Evolutionary conservation across 2,797 vertebrate genomes (phyloP).

Genomic region (Geotrypetes seraphini): DNA sequence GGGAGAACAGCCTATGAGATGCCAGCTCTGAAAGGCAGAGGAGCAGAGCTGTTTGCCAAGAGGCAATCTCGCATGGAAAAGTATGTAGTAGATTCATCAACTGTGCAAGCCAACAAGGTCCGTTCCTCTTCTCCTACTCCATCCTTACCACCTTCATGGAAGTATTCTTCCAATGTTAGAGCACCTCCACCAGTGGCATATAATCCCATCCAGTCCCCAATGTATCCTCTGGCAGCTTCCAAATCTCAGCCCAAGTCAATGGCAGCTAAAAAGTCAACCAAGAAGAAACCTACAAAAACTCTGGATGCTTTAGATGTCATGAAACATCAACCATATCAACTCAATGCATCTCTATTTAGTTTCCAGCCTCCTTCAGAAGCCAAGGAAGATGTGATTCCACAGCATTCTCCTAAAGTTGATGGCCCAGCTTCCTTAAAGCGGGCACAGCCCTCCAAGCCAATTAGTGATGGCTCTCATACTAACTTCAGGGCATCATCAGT

Average conservation of each 20-base stretch:
- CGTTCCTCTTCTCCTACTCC: slow-evolving; percentile 76
- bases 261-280: slow-evolving; percentile 56
- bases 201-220: slow-evolving; percentile 88
- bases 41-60: slow-evolving; percentile 92
- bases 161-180: slow-evolving; percentile 87
- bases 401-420: slow-evolving; percentile 49
- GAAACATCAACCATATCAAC: slow-evolving; percentile 96
- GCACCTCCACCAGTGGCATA: slow-evolving; percentile 84
- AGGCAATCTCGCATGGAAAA: slow-evolving; percentile 96
- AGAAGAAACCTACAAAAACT: slow-evolving; percentile 75
- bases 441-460: slow-evolving; percentile 35
- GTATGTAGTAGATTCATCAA: slow-evolving; percentile 88
- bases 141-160: slow-evolving; percentile 86
- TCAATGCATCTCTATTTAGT: slow-evolving; percentile 85
- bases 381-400: slow-evolving; percentile 49
- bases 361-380: slow-evolving; percentile 72
- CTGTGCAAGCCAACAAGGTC: slow-evolving; percentile 79
- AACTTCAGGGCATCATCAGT: slow-evolving; percentile 47
- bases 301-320: slow-evolving; percentile 90
- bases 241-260: slow-evolving; percentile 57
- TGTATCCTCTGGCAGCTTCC: slow-evolving; percentile 77
- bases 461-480: slow-evolving; percentile 49
- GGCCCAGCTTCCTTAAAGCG: slow-evolving; percentile 48
- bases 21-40: slow-evolving; percentile 80
- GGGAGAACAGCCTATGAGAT: slow-evolving; percentile 71